Percentiles rank a stretch among this genome's conserved stretches.
These are phyloP conservation scores for Temnothorax unifasciatus DNA, from an alignment of 2,888 invertebrate species.

Conservation along the genomic window DNA sequence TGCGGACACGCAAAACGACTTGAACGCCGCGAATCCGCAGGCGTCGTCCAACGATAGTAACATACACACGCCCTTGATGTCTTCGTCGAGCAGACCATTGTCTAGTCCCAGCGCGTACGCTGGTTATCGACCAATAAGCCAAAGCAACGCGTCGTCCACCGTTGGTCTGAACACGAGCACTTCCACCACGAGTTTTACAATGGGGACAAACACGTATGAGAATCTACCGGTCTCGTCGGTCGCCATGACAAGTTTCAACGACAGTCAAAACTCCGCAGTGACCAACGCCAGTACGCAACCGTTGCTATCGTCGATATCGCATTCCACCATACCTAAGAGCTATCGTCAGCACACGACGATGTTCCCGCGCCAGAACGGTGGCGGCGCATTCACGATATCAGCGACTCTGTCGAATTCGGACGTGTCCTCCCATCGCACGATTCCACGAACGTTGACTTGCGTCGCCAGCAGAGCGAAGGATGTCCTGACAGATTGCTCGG, in stretches of 20 bases:
- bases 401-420: conserved; percentile 84
- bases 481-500: conserved; percentile 79
- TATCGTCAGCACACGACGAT: conserved; percentile 87
- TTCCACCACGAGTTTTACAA: conserved; percentile 81
- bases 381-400: conserved; percentile 84
- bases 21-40: conserved; percentile 74
- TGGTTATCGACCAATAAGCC: conserved; percentile 80
- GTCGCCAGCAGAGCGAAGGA: conserved; percentile 81
- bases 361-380: conserved; percentile 83
- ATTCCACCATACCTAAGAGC: conserved; percentile 85
- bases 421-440: conserved; percentile 87
- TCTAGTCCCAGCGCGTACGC: conserved; percentile 81
- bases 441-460: conserved; percentile 86
- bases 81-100: conserved; percentile 78
- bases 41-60: conserved; percentile 57
- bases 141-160: conserved; percentile 69
- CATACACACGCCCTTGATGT: conserved; percentile 77
- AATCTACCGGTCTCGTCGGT: conserved; percentile 81
- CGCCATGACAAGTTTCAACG: conserved; percentile 63
- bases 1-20: conserved; percentile 76
- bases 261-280: conserved; percentile 62
- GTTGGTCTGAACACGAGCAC: conserved; percentile 76
- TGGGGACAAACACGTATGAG: conserved; percentile 82
- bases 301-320: conserved; percentile 75
- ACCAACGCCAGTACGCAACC: conserved; percentile 73